Evolutionary conservation across 37 sponge, comb jelly and placozoan genomes (phyloP).

Genomic region (Ianthella basta): DNA sequence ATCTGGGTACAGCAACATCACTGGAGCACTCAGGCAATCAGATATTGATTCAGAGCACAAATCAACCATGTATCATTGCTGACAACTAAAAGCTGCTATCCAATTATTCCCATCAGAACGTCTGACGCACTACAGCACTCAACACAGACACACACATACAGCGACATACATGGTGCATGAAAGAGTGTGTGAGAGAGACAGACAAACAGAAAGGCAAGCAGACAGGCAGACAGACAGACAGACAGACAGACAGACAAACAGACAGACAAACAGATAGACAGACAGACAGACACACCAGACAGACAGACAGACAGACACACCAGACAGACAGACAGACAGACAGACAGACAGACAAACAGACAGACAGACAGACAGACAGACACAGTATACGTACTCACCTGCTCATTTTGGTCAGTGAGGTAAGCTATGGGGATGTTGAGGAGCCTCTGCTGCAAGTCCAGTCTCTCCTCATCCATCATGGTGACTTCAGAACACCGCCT

Average conservation of each 20-base stretch:
- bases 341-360: not conserved
- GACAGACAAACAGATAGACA: not conserved
- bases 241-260: too few species aligned
- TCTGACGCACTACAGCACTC: too few species aligned
- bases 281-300: not conserved
- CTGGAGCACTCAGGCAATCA: not conserved
- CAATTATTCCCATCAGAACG: too few species aligned
- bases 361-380: conserved; percentile 7
- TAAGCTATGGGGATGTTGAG: conserved; percentile 50
- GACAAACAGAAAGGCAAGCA: too few species aligned
- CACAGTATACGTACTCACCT: conserved; percentile 36
- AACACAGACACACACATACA: too few species aligned
- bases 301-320: not conserved
- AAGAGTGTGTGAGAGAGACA: too few species aligned
- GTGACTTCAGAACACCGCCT: conserved; percentile 22
- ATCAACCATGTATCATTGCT: too few species aligned
- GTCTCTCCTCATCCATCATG: not conserved
- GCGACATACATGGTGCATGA: too few species aligned
- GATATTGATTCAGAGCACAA: too few species aligned
- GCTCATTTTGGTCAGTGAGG: conserved; percentile 60
- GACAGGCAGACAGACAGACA: too few species aligned
- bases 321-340: not conserved
- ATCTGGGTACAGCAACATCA: not conserved
- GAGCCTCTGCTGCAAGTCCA: conserved; percentile 60
- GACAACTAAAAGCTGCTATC: too few species aligned